Base-by-base conservation (phyloP, 2,797 vertebrate species). In the Acipenser oxyrinchus region DNA sequence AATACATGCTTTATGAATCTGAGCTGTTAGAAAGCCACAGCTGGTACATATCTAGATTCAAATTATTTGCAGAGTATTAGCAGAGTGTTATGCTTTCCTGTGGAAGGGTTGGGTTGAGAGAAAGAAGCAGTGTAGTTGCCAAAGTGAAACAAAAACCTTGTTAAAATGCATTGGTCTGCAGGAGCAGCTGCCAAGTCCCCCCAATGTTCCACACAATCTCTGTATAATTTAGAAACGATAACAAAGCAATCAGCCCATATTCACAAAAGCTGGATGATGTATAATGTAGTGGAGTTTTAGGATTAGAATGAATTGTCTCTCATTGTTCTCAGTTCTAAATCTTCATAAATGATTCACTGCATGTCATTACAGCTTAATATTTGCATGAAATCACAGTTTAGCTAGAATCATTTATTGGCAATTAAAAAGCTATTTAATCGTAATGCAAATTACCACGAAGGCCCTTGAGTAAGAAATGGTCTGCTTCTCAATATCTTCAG, bases 321-420 rank as follows among this genome's bases (percentile, higher is more conserved):
- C 82, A 87, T 91, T 91, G 84, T 94, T 93, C 87, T 79, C 88
- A 88, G 78, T 90, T 88, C 84, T 89, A 87, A 91, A 85, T 92
- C 91, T 91, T 87, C 85, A 86, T 82, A 85, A 90, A 90, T 94
- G 89, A 95, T 93, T 96, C 93, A 96, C 87, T 80, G 86, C 79
- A 78, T 91, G 88, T 92, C 91, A 91, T 96, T 95, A 93, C 75
- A 87, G 90, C 89, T 93, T 93, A 93, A 93, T 94, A 93, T 93
- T 94, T 93, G 91, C 93, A 93, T 95, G 94, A 94, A 95, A 95
- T 95, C 91, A 91, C 90, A 91, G 90, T 94, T 96, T 93, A 93
- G 92, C 88, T 80, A 81, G 90, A 87, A 91, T 93, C 94, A 96
- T 95, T 94, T 93, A 89, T 88, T 78, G 87, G 89, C 92, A 96